Conservation (phyloP, 1,140 invertebrate genomes). For the Macrotrachela quadricornifera region DNA sequence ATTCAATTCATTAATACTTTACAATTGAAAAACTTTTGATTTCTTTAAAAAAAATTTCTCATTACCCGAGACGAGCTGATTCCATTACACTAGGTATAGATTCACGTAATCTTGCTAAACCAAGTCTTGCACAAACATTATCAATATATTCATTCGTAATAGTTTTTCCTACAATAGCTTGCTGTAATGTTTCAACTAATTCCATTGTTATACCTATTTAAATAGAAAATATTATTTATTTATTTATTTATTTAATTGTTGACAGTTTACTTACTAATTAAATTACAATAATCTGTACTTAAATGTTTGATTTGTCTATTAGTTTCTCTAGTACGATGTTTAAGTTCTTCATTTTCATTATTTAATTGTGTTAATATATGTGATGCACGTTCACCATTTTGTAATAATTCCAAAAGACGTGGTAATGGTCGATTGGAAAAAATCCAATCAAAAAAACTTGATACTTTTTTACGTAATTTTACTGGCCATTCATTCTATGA, state of each 20-base stretch:
- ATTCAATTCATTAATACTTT: too few species aligned
- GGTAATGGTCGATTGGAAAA: not conserved
- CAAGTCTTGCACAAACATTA: slow-evolving; percentile 22
- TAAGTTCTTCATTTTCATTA: too few species aligned
- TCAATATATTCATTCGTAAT: slow-evolving; percentile 30
- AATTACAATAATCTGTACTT: slow-evolving; percentile 6
- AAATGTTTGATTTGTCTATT: not conserved
- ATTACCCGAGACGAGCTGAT: not conserved
- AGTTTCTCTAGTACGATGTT: not conserved
- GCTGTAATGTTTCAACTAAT: slow-evolving; percentile 38
- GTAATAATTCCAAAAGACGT: not conserved
- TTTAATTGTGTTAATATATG: too few species aligned
- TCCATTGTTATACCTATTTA: slow-evolving; percentile 37
- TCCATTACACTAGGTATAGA: not conserved
- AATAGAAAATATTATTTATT: slow-evolving; percentile 20
- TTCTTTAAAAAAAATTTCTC: too few species aligned
- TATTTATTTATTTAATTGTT: slow-evolving; percentile 4
- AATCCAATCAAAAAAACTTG: slow-evolving; percentile 14
- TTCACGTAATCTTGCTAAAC: not conserved
- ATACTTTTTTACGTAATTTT: slow-evolving; percentile 21
- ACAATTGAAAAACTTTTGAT: too few species aligned
- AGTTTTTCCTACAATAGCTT: slow-evolving; percentile 36
- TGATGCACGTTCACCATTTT: too few species aligned
- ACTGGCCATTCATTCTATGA: slow-evolving; percentile 4
- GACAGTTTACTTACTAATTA: slow-evolving; percentile 3